phyloP scores from a whole-genome alignment of 2,797 vertebrate genomes.

The Ceyx erithaca region DNA sequence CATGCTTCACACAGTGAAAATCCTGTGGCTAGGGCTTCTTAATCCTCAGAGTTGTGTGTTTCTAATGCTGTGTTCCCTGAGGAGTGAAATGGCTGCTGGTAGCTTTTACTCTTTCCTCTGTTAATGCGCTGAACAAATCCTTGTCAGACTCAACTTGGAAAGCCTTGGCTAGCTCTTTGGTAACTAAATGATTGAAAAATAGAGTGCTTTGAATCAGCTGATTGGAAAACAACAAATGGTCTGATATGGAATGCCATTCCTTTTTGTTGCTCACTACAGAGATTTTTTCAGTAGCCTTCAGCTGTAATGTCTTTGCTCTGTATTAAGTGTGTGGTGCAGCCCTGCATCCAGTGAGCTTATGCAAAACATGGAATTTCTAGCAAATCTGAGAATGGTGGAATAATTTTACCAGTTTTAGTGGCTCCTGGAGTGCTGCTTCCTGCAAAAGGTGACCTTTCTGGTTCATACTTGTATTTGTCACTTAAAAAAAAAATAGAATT shows the following conservation, averaged over 20 bases:
- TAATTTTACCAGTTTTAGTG: not conserved
- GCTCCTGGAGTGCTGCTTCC: not conserved
- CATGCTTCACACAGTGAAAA: not conserved
- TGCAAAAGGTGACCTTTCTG: not conserved
- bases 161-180: not conserved
- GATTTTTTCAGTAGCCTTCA: not conserved
- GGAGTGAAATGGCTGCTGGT: not conserved
- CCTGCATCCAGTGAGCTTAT: not conserved
- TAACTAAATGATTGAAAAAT: not conserved
- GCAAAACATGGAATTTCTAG: not conserved
- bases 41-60: fast-evolving
- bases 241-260: not conserved
- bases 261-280: not conserved
- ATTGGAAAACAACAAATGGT: not conserved
- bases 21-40: not conserved
- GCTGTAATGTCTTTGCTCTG: not conserved
- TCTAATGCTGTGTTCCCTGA: not conserved
- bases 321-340: not conserved
- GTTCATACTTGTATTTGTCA: not conserved
- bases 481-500: not conserved
- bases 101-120: not conserved
- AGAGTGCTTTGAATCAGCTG: not conserved
- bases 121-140: not conserved
- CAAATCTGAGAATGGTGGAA: not conserved
- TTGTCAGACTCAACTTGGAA: not conserved